Conservation (phyloP, 1,140 invertebrate genomes). For the Microvelia longipes region DNA sequence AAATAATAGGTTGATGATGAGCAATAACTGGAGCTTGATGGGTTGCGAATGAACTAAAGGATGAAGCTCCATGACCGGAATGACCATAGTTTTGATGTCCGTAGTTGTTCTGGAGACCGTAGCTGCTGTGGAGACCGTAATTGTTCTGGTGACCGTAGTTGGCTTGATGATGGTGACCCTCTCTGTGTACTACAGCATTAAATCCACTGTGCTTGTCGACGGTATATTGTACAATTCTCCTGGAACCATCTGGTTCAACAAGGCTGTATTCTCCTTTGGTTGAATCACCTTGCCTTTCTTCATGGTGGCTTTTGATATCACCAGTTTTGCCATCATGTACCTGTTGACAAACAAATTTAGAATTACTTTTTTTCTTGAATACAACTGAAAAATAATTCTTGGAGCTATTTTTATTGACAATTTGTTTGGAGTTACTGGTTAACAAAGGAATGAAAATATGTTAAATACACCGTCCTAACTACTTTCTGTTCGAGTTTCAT, state of each 20-base stretch:
- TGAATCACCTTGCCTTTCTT: slow-evolving; percentile 33
- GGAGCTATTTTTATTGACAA: too few species aligned
- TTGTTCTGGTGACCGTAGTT: background rate
- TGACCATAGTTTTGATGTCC: background rate
- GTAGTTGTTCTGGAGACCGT: background rate
- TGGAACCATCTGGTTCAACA: slow-evolving; percentile 31
- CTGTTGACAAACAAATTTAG: too few species aligned
- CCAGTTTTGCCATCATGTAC: slow-evolving; percentile 36
- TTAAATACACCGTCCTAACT: too few species aligned
- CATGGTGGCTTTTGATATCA: slow-evolving; percentile 35
- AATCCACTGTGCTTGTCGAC: slow-evolving; percentile 32
- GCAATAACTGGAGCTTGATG: background rate
- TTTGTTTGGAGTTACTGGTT: too few species aligned
- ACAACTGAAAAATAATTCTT: too few species aligned
- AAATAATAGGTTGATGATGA: background rate
- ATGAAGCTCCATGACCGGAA: slow-evolving; percentile 1
- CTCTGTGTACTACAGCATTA: slow-evolving; percentile 27
- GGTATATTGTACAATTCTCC: slow-evolving; percentile 32
- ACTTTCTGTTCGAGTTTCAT: too few species aligned
- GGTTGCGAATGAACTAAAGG: slow-evolving; percentile 28
- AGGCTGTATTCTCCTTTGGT: slow-evolving; percentile 36
- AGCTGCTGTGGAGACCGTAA: too few species aligned
- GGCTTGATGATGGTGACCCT: background rate
- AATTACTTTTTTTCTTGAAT: too few species aligned
- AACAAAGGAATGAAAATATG: too few species aligned